Percentiles rank a stretch among this genome's conserved stretches.
phyloP scores from a whole-genome alignment of 2,113 vertebrate genomes.

The Esox niger region DNA sequence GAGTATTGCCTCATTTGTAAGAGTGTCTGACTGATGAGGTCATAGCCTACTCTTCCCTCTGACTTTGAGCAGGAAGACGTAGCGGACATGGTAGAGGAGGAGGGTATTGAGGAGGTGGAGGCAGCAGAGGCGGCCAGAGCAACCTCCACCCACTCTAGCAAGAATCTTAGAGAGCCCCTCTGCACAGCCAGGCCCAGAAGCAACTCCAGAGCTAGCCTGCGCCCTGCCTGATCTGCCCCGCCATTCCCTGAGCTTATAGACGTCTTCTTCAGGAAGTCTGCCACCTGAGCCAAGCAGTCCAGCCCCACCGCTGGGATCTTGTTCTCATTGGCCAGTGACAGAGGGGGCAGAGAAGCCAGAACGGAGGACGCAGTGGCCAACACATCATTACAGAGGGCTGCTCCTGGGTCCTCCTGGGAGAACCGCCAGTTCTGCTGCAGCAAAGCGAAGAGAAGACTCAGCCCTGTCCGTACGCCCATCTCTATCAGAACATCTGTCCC shows the following conservation, averaged over 20 bases:
- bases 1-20: constrained; percentile 78
- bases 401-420: constrained; percentile 61
- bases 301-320: constrained; percentile 78
- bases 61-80: constrained; percentile 36
- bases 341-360: constrained; percentile 73
- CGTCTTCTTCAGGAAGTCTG: constrained; percentile 76
- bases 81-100: constrained; percentile 49
- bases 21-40: constrained; percentile 74
- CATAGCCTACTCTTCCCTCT: constrained; percentile 64
- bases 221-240: constrained; percentile 69
- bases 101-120: constrained; percentile 33
- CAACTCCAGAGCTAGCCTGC: constrained; percentile 74
- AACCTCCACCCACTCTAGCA: constrained; percentile 81
- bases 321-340: constrained; percentile 79
- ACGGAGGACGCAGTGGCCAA: constrained; percentile 75
- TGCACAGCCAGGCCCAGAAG: constrained; percentile 76
- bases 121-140: constrained; percentile 68
- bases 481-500: constrained; percentile 80
- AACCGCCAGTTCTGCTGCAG: constrained; percentile 78
- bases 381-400: constrained; percentile 76
- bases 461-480: constrained; percentile 79
- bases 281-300: constrained; percentile 76
- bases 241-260: constrained; percentile 66
- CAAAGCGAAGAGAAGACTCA: constrained; percentile 77
- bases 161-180: constrained; percentile 75